A percentile compares a stretch with the other conserved stretches of the same genome.
Conservation (phyloP, 2,888 invertebrate species). For the Diaprepes abbreviatus region DNA sequence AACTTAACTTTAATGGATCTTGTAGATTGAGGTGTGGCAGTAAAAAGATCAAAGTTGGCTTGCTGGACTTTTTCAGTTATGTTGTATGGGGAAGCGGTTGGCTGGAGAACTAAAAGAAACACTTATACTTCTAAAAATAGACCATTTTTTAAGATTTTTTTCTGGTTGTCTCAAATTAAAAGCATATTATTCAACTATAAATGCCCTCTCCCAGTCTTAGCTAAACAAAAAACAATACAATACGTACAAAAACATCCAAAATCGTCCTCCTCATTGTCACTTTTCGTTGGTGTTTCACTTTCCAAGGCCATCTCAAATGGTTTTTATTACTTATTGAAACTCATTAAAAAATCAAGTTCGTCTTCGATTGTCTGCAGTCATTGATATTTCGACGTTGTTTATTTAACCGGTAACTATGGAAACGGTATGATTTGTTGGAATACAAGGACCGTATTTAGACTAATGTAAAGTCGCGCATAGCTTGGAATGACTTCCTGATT, state of each 20-base stretch:
- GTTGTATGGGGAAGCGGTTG: conserved; percentile 71
- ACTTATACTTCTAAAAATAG: too few species aligned
- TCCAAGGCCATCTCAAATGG: conserved; percentile 51
- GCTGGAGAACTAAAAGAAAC: conserved; percentile 64
- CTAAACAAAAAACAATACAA: conserved; percentile 42
- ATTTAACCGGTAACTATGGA: conserved; percentile 14
- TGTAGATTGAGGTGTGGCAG: conserved; percentile 53
- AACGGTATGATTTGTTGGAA: conserved; percentile 15
- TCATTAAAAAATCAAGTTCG: conserved; percentile 15
- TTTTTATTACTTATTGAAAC: conserved; percentile 22
- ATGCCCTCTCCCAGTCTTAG: too few species aligned
- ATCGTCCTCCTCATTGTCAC: conserved; percentile 53
- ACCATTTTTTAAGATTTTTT: too few species aligned
- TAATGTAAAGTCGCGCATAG: too few species aligned
- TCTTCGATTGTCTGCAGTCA: conserved; percentile 3
- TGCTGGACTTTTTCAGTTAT: conserved; percentile 71
- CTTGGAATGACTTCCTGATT: too few species aligned
- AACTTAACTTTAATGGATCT: conserved; percentile 68
- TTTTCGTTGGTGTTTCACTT: conserved; percentile 40
- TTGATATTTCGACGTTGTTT: conserved; percentile 14
- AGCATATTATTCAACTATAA: too few species aligned
- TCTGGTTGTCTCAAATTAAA: too few species aligned
- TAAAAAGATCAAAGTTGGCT: conserved; percentile 70
- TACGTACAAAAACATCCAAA: conserved; percentile 55
- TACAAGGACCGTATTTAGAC: background rate